Evolutionary conservation across 2,113 vertebrate species (phyloP).

Genomic region (Sterrhoptilus dennistouni): DNA sequence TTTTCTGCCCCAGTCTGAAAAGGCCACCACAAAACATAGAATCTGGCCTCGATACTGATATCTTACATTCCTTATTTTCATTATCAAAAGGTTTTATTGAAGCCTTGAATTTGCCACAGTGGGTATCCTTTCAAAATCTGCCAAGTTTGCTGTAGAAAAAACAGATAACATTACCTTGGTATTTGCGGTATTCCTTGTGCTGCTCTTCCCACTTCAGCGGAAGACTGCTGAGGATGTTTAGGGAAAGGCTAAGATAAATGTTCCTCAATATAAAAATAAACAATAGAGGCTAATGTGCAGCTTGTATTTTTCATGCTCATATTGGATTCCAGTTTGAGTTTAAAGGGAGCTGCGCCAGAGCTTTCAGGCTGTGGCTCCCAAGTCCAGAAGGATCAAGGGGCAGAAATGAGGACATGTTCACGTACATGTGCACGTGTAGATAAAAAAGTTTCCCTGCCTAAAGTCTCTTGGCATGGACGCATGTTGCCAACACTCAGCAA

Average conservation of each 20-base stretch:
- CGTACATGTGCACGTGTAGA: not conserved
- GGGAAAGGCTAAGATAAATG: constrained; percentile 65
- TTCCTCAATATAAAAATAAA: constrained; percentile 56
- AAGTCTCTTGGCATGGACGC: not conserved
- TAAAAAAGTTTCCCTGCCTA: not conserved
- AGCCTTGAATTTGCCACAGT: constrained; percentile 47
- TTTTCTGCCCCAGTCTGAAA: not conserved
- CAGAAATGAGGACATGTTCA: not conserved
- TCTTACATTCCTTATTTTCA: constrained; percentile 28
- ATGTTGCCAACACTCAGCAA: not conserved
- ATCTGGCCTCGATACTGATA: not conserved
- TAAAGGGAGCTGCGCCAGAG: not conserved
- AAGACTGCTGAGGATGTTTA: constrained; percentile 58
- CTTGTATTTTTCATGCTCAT: constrained; percentile 12
- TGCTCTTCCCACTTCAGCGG: constrained; percentile 30
- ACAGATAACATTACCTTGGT: constrained; percentile 51
- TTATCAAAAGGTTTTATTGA: constrained; percentile 34
- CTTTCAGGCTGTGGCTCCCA: not conserved
- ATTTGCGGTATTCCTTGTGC: constrained; percentile 45
- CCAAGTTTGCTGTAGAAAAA: constrained; percentile 55
- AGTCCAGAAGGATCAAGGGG: not conserved
- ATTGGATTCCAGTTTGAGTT: not conserved
- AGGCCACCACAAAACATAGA: not conserved
- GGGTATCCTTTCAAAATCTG: constrained; percentile 48
- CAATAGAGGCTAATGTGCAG: not conserved